These are phyloP conservation scores for Gortyna flavago DNA, from an alignment of 2,888 invertebrate genomes.

Conservation along the genomic window DNA sequence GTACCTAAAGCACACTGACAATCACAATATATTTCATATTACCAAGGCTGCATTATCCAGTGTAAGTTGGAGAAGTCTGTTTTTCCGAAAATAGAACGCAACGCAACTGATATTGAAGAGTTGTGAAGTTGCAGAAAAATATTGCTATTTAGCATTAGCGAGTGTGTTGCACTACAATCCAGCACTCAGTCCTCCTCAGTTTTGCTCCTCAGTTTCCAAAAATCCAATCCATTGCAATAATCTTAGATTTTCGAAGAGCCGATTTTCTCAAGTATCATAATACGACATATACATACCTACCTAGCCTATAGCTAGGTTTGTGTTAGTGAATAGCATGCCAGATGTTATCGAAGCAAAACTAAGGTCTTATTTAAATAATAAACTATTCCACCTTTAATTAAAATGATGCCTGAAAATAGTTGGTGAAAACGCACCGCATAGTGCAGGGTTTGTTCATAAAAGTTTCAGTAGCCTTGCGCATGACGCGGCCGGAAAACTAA, in stretches of 20 bases:
- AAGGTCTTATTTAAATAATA: background rate
- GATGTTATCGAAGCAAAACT: background rate
- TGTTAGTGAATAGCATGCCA: background rate
- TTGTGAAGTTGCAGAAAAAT: background rate
- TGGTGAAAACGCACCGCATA: background rate
- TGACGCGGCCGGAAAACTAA: background rate
- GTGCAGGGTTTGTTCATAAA: background rate
- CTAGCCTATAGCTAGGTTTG: background rate
- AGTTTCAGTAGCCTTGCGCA: background rate
- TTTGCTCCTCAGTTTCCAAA: background rate
- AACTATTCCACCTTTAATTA: background rate
- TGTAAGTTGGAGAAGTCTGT: background rate
- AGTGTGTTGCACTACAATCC: background rate
- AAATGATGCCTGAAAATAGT: background rate
- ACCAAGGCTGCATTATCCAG: background rate
- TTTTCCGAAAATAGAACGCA: background rate
- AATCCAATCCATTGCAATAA: background rate
- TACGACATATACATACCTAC: background rate
- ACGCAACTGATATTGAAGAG: background rate
- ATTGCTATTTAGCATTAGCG: background rate
- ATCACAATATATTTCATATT: too few species aligned
- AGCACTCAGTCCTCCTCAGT: background rate
- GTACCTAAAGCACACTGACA: background rate
- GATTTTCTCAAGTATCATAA: background rate
- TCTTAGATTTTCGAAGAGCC: background rate